Base-by-base conservation (phyloP, 1,140 invertebrate genomes). In the Mesaphorura yosii region DNA sequence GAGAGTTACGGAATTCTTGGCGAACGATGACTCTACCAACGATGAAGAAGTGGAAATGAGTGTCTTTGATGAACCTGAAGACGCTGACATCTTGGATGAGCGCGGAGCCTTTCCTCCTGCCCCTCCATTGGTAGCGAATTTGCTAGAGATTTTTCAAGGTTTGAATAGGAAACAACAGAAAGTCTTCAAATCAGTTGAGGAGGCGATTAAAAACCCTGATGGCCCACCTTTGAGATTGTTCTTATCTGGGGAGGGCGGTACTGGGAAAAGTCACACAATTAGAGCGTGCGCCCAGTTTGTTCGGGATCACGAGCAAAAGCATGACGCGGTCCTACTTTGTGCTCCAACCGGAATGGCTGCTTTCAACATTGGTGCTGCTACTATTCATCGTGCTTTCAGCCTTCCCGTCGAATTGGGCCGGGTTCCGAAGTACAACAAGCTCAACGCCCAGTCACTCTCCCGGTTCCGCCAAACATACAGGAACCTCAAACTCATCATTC, bases 341-440 rank as follows among this genome's bases (percentile, higher is more conserved):
- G 44, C 44, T 28, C 44, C 44, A 20, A 46, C 44, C 23, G 44
- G 44, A 5, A 23, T 46, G 7, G 26, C 22, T 20, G 44, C 44
- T 7, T 23, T 7, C 15, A 23, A 23, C 26, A 25, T 46, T 25
- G 6, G 5, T 10, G 44, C 7, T 28, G 10, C 22, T 26, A 46
- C 44, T 25, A 20, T 28, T 6, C 44, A 46, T 46, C 23, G 22
- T 15, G 44, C 44, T 23, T 10, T 20, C 28, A 6, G 7, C n/a
- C 44, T 46, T 20, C 4, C 5, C 15, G 44, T 46, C 7, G 22
- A 46, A 17, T 6, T 14, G 7, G 44, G 44, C 7, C 12, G 22
- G 10, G 7, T 7, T 20, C 12, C 44, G 10, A 5, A 7, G 7
- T 46, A 46, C 44, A 25, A 7, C 20, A 6, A 7, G 15, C 10